These are phyloP conservation scores for Cenopis cana DNA, from an alignment of 2,888 invertebrate genomes.

Conservation along the genomic window DNA sequence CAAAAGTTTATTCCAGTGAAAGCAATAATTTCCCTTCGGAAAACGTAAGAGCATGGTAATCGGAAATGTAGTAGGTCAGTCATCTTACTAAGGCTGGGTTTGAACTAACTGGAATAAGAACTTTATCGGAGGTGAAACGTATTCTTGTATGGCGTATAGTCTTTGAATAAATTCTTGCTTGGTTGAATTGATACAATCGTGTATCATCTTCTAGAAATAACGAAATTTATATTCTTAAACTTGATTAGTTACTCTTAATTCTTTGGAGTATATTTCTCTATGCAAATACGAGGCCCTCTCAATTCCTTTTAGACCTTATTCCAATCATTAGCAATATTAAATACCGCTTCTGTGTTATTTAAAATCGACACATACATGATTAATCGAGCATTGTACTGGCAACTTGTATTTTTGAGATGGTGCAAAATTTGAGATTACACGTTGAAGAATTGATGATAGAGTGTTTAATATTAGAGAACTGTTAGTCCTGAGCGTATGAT, in stretches of 20 bases:
- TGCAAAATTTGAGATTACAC: not conserved
- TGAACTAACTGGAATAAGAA: too few species aligned
- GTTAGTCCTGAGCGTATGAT: conserved; percentile 29
- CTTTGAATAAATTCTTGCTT: too few species aligned
- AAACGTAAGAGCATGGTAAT: conserved; percentile 28
- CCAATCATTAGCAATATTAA: too few species aligned
- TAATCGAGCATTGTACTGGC: too few species aligned
- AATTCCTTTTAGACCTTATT: too few species aligned
- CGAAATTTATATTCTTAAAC: not conserved
- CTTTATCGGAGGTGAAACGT: too few species aligned
- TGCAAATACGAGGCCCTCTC: too few species aligned
- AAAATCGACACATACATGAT: too few species aligned
- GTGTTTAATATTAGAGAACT: not conserved
- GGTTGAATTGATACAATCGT: too few species aligned
- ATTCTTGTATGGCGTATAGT: too few species aligned
- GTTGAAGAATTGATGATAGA: not conserved
- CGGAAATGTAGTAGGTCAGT: conserved; percentile 8
- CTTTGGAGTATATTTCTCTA: not conserved
- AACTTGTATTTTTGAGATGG: too few species aligned
- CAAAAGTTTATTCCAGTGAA: conserved; percentile 23
- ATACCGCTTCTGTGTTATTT: too few species aligned
- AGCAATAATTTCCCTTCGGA: conserved; percentile 35
- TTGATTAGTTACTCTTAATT: not conserved
- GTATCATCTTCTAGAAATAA: not conserved
- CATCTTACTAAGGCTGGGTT: not conserved